Evolutionary conservation across 2,888 invertebrate species (phyloP).

Genomic region (Cyaniris semiargus): DNA sequence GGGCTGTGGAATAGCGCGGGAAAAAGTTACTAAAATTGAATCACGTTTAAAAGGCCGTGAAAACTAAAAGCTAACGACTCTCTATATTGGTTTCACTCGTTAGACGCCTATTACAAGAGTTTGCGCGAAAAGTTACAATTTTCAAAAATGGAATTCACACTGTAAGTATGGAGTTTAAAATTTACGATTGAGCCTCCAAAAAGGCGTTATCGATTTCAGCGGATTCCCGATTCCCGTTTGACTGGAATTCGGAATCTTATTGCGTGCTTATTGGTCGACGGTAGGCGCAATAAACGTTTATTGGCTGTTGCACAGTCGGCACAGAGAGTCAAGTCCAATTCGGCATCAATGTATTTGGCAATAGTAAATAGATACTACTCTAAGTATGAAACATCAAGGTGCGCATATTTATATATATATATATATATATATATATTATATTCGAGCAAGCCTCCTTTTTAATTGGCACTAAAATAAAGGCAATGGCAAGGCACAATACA

Average conservation of each 20-base stretch:
- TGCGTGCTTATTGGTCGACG: neutral
- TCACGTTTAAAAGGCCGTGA: conserved; percentile 19
- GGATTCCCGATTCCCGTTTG: neutral
- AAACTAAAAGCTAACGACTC: conserved; percentile 12
- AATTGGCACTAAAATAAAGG: neutral
- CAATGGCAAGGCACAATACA: neutral
- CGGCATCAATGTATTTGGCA: too few species aligned
- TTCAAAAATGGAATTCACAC: neutral
- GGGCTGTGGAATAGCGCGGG: neutral
- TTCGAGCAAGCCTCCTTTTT: too few species aligned
- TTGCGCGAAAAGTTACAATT: conserved; percentile 20
- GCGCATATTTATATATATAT: too few species aligned
- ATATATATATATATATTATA: too few species aligned
- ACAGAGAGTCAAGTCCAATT: too few species aligned
- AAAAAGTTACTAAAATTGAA: conserved; percentile 7
- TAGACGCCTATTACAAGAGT: conserved; percentile 3
- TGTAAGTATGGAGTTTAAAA: neutral
- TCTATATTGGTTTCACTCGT: conserved; percentile 27
- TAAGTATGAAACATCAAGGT: too few species aligned
- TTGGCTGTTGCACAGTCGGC: neutral
- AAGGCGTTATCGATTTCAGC: neutral
- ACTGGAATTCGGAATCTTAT: neutral
- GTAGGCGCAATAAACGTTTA: neutral
- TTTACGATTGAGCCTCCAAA: conserved; percentile 32
- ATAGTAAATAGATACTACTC: too few species aligned